A percentile compares a stretch with the other conserved stretches of the same genome.
These are phyloP conservation scores for Tortrix viridana DNA, from an alignment of 2,888 invertebrate species.

Conservation along the genomic window DNA sequence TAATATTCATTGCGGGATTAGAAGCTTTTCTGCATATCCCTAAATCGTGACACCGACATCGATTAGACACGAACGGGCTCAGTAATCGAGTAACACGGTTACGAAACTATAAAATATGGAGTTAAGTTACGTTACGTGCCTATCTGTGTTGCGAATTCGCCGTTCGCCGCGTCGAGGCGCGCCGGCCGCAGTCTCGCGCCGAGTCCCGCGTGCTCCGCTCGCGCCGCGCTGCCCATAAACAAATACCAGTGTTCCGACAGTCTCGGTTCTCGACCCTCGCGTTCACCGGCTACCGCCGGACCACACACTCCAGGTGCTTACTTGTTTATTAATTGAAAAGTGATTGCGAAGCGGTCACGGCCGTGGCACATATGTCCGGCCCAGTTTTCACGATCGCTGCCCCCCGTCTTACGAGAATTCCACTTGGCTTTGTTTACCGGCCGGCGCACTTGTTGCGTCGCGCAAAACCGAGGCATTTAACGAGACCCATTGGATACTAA, in stretches of 20 bases:
- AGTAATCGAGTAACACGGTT: conserved; percentile 77
- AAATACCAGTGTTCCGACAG: conserved; percentile 4
- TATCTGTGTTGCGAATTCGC: conserved; percentile 72
- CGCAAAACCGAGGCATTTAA: conserved; percentile 8
- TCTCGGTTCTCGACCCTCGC: conserved; percentile 41
- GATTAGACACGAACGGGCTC: conserved; percentile 71
- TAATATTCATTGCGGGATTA: conserved; percentile 65
- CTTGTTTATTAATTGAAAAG: conserved; percentile 83
- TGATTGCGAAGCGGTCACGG: conserved; percentile 83
- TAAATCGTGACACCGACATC: conserved; percentile 71
- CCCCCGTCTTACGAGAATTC: conserved; percentile 69
- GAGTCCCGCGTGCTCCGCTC: conserved; percentile 51
- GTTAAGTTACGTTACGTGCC: conserved; percentile 77
- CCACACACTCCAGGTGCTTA: conserved; percentile 79
- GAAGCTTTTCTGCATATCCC: conserved; percentile 50
- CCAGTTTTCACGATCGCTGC: conserved; percentile 76
- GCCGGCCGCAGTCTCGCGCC: conserved; percentile 56
- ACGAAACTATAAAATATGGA: conserved; percentile 82
- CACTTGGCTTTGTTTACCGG: conserved; percentile 73
- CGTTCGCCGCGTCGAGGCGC: conserved; percentile 53
- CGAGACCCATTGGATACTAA: conserved; percentile 10
- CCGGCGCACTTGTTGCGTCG: conserved; percentile 49
- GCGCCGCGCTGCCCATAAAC: conserved; percentile 43
- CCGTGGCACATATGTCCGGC: conserved; percentile 82
- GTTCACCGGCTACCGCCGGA: conserved; percentile 52